Evolutionary conservation across 1,140 invertebrate species (phyloP), one percentile per base, ranked within the genome.

Genomic region (Drosophila repleta): DNA sequence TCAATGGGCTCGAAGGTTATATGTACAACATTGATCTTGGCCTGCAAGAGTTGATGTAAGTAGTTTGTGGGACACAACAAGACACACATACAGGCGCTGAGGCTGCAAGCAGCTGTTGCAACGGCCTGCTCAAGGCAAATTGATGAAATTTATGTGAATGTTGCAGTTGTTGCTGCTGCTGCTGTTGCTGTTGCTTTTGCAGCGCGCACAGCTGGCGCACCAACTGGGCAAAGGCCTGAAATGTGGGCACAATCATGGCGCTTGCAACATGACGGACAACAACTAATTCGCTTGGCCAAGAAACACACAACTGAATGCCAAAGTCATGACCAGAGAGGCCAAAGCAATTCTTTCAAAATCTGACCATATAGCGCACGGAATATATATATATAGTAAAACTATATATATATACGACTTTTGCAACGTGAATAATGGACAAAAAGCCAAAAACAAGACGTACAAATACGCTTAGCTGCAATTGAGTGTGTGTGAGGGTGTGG

Each of bases 21-120:
- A 74, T 91, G 85, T 77, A 91, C 90, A 88, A 91, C 74, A 82
- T 83, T 90, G 74, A 91, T 91, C 52, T 81, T 90, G 52, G 90
- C 90, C 90, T 91, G 90, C 73, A 84, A 90, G 64, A 80, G 71
- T 70, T 79, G 45, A 13, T 32, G n/a, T 43, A 43, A 43, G 7
- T 43, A 6, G 15, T 6, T 41, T 68, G 32, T 32, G 41, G 43
- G 43, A 21, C 66, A 83, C 81, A 74, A 29, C 2, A 24, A 24
- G 76, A 85, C n/a, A 78, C 72, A 83, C 81, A 77, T 85, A 85
- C 81, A 67, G 81, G 68, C 43, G 76, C 17, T 15, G 29, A 51
- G 41, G 39, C 35, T 35, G 58, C 20, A 51, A 83, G 62, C 69
- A 82, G 60, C 29, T 78, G 37, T 29, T 77, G 57, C 55, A 77